Base-by-base conservation (phyloP, 2,113 vertebrate species). In the Pelodiscus sinensis region DNA sequence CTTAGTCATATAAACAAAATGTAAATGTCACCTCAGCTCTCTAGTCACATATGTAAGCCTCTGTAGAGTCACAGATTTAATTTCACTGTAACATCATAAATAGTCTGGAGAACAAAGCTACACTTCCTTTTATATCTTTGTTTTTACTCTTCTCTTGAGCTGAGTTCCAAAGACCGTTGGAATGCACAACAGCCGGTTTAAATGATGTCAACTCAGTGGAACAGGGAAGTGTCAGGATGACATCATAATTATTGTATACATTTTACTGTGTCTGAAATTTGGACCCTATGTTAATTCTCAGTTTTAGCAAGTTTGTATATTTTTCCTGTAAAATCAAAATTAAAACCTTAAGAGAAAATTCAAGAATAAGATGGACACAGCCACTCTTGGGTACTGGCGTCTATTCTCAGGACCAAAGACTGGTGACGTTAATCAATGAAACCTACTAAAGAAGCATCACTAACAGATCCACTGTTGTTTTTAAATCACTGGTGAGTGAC, bases 391-490 rank as follows among this genome's bases (percentile, higher is more conserved):
- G 11, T 75, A 44, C 71, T 75, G 19, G 35, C 5, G 35, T 75
- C 16, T 75, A 9, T 75, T 75, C 22, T 44, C 71, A 75, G 71
- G 35, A 44, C 35, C 22, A 44, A 75, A 58, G 86, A 81, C 21
- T 50, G 7, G 22, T 4, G 14, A 21, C 78, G 8, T 5, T 80
- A 57, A 57, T 50, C 18, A 80, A 25, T 14, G 83, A 91, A 92
- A 87, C 0, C 5, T 38, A 68, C 19, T n/a, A 18, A 2, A 78
- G 27, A 14, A 35, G 82, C 75, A 91, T 60, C 7, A 1, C 68
- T 62, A 56, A 0, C 71, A 44, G 0, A 91, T 10, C 7, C 60
- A 12, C 18, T 31, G 77, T 2, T 9, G 68, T 0, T 77, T 2
- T 7, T 86, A n/a, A 25, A 56, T 57, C 0, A 35, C 7, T 35